phyloP scores from a whole-genome alignment of 2,797 vertebrate genomes.

The Rhinatrema bivittatum region DNA sequence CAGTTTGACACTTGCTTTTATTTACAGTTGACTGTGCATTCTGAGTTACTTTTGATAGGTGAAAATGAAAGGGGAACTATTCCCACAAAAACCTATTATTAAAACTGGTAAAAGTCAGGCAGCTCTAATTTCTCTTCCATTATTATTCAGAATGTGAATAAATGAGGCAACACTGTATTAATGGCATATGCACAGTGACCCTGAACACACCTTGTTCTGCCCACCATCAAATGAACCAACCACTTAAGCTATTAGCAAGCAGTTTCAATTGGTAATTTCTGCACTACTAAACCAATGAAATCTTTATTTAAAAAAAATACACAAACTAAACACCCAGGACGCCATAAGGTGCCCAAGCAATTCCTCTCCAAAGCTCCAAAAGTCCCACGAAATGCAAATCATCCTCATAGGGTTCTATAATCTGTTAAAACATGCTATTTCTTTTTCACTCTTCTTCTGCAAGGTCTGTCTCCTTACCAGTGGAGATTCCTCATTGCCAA shows the following conservation, averaged over 20 bases:
- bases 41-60: conserved; percentile 18
- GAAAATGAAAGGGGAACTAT: conserved; percentile 14
- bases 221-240: background rate
- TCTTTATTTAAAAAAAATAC: background rate
- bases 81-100: background rate
- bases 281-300: background rate
- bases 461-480: too few species aligned
- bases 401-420: too few species aligned
- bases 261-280: background rate
- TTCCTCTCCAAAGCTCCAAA: too few species aligned
- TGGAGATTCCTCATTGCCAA: too few species aligned
- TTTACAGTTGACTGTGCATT: conserved; percentile 2
- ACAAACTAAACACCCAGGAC: too few species aligned
- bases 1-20: conserved; percentile 25
- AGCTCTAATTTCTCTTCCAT: background rate
- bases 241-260: background rate
- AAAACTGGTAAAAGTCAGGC: conserved; percentile 1
- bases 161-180: background rate
- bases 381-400: too few species aligned
- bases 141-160: background rate
- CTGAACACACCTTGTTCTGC: background rate
- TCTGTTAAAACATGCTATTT: too few species aligned
- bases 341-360: too few species aligned
- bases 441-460: too few species aligned
- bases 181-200: background rate